Evolutionary conservation across 1,140 invertebrate species (phyloP).

Genomic region (Ganaspis sp.): DNA sequence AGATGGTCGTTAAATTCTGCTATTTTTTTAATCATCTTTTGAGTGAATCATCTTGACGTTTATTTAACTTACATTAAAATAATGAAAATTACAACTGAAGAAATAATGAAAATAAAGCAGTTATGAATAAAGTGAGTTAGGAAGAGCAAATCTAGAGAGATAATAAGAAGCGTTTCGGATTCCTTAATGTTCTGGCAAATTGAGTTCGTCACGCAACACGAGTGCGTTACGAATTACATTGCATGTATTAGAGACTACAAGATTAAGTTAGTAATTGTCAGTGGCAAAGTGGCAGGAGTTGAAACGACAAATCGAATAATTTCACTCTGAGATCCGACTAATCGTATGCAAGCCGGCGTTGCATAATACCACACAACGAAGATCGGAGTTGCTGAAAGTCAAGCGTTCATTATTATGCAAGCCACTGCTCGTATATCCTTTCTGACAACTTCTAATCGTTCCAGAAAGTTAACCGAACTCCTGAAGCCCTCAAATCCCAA

Average conservation of each 20-base stretch:
- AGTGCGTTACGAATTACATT: not conserved
- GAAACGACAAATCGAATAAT: constrained; percentile 56
- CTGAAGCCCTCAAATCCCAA: not conserved
- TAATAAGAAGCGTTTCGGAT: too few species aligned
- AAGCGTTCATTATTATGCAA: constrained; percentile 50
- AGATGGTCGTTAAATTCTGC: too few species aligned
- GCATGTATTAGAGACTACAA: constrained; percentile 12
- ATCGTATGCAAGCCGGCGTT: constrained; percentile 47
- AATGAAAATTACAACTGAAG: too few species aligned
- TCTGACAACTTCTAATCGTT: constrained; percentile 56
- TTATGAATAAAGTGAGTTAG: too few species aligned
- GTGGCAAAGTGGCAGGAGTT: constrained; percentile 31
- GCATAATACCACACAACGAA: constrained; percentile 21
- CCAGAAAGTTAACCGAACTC: constrained; percentile 42
- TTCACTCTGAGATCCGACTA: constrained; percentile 47
- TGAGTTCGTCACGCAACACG: not conserved
- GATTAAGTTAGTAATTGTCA: constrained; percentile 10
- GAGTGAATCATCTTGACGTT: too few species aligned
- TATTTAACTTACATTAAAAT: too few species aligned
- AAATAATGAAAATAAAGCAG: too few species aligned
- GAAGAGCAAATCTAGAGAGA: too few species aligned
- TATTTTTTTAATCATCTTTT: too few species aligned
- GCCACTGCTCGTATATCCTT: constrained; percentile 41
- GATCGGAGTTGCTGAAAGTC: constrained; percentile 31
- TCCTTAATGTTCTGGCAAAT: too few species aligned